A percentile compares a stretch with the other conserved stretches of the same genome.
Evolutionary conservation across 92 coral and sea anemone species (phyloP).

Genomic region (Scolanthus callimorphus): DNA sequence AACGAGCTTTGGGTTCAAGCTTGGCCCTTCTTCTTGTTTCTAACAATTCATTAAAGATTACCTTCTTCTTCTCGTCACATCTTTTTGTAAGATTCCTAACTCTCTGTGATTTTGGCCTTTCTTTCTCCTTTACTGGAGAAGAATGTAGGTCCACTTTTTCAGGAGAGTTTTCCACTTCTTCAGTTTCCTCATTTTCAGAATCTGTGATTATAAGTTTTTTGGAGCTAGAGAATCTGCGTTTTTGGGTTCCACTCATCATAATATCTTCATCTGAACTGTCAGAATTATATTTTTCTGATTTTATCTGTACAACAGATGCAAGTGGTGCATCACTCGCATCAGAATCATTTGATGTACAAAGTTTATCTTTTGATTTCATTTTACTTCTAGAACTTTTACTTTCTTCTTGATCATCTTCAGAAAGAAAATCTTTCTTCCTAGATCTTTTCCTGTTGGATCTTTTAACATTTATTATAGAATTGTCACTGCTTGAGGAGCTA

Average conservation of each 20-base stretch:
- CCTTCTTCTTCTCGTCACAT: conserved; percentile 17
- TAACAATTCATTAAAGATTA: conserved; percentile 36
- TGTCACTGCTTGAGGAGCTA: conserved; percentile 10
- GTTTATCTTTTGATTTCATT: too few relatives aligned
- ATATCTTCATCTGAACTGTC: conserved; percentile 7
- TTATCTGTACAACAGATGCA: background rate
- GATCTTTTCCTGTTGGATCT: background rate
- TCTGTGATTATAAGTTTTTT: conserved; percentile 6
- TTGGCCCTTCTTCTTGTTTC: conserved; percentile 44
- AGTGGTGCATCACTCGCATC: conserved; percentile 30
- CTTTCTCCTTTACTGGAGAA: too few relatives aligned
- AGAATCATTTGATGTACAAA: too few relatives aligned
- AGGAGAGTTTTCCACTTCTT: background rate
- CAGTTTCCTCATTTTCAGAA: conserved; percentile 9
- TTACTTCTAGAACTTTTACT: too few relatives aligned
- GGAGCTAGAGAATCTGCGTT: background rate
- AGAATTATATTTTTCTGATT: background rate
- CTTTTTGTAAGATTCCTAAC: conserved; percentile 28
- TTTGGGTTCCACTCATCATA: conserved; percentile 3
- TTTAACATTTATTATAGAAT: background rate
- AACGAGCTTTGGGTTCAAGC: conserved; percentile 27
- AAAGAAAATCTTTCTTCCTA: background rate
- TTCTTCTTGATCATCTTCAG: too few relatives aligned
- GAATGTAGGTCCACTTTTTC: background rate
- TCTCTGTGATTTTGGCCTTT: conserved; percentile 45